phyloP scores from a whole-genome alignment of 1,140 invertebrate genomes.

The Andrena cerasifolii region DNA sequence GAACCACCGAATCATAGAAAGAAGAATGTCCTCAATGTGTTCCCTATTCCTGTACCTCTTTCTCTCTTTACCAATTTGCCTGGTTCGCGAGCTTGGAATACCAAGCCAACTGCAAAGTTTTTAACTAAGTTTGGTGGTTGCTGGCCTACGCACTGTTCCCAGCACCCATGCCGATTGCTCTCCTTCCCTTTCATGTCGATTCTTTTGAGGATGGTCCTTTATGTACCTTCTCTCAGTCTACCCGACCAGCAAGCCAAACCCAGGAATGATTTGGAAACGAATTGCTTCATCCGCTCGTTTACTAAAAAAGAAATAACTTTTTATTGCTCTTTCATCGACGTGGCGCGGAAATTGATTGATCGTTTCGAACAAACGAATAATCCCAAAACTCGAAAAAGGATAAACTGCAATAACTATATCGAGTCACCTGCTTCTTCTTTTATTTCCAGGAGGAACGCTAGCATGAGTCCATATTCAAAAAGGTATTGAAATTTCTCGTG shows the following conservation, averaged over 20 bases:
- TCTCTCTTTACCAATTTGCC: slow-evolving; percentile 3
- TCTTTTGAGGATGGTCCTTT: slow-evolving; percentile 55
- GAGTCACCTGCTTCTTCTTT: no score
- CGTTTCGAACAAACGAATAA: neutral
- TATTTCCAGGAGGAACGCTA: no score
- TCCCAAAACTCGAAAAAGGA: neutral
- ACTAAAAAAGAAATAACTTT: slow-evolving; percentile 17
- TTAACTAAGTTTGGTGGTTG: slow-evolving; percentile 75
- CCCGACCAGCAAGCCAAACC: slow-evolving; percentile 34
- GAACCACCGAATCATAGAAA: slow-evolving; percentile 26
- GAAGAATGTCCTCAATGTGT: slow-evolving; percentile 24
- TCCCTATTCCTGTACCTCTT: slow-evolving; percentile 13
- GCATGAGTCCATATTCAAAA: no score
- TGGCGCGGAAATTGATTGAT: neutral
- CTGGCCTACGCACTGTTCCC: slow-evolving; percentile 48
- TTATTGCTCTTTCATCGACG: slow-evolving; percentile 25
- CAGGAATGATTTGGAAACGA: slow-evolving; percentile 54
- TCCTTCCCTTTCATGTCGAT: slow-evolving; percentile 64
- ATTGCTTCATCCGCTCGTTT: slow-evolving; percentile 54
- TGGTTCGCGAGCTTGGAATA: slow-evolving; percentile 68
- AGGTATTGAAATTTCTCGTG: neutral
- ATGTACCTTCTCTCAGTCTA: slow-evolving; percentile 51
- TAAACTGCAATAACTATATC: neutral
- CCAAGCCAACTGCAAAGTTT: slow-evolving; percentile 74
- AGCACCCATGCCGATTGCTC: slow-evolving; percentile 53